Percentiles rank a stretch among this genome's conserved stretches.
Conservation (phyloP, 2,888 invertebrate species). For the Caenorhabditis panamensis region DNA sequence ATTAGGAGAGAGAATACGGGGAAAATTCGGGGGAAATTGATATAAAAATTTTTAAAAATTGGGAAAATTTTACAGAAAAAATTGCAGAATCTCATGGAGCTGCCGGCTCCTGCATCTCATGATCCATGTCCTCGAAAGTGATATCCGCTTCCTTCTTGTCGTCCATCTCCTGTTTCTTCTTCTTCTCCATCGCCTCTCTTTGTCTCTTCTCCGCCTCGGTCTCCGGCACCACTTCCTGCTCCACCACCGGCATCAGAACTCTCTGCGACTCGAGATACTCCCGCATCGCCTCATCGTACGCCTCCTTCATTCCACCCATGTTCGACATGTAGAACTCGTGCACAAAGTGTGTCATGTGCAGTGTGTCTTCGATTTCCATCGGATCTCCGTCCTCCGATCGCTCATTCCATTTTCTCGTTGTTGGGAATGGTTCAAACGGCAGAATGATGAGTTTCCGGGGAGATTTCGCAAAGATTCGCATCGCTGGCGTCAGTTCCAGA, state of each 20-base stretch:
- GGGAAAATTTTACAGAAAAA: too few species aligned
- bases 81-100: constrained; percentile 1
- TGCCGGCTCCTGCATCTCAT: constrained; percentile 73
- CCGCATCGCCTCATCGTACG: constrained; percentile 67
- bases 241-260: constrained; percentile 30
- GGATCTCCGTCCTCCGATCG: constrained; percentile 81
- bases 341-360: constrained; percentile 95
- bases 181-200: constrained; percentile 49
- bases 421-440: constrained; percentile 89
- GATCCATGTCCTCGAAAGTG: constrained; percentile 79
- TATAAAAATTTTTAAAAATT: neutral
- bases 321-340: constrained; percentile 91
- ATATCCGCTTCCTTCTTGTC: constrained; percentile 70
- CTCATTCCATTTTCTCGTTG: constrained; percentile 82
- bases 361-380: constrained; percentile 89
- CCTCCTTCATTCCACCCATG: constrained; percentile 69
- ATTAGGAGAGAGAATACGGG: neutral
- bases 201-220: constrained; percentile 55
- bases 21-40: neutral
- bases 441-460: constrained; percentile 89
- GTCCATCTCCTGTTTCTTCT: constrained; percentile 57
- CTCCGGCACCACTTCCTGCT: constrained; percentile 52
- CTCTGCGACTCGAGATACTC: constrained; percentile 59
- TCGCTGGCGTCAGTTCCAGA: constrained; percentile 95
- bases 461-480: constrained; percentile 90